These are phyloP conservation scores for Brachirus orientalis DNA, from an alignment of 2,113 vertebrate genomes.

Conservation along the genomic window DNA sequence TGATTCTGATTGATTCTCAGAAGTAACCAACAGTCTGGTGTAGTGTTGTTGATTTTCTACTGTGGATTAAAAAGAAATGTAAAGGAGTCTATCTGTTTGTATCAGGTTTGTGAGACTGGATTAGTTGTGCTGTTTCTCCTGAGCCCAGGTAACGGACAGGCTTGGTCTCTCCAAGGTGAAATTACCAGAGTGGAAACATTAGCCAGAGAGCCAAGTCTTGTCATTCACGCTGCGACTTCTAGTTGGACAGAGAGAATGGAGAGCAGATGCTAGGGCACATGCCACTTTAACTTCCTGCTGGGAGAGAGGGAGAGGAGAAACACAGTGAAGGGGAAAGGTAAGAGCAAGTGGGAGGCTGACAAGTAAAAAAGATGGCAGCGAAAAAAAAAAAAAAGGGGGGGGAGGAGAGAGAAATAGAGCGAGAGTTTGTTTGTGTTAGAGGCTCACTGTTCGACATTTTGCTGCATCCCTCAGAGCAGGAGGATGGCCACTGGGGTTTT, in stretches of 20 bases:
- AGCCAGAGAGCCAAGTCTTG: slow-evolving; percentile 51
- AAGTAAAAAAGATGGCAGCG: slow-evolving; percentile 41
- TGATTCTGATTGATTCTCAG: too few species aligned
- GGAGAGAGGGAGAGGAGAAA: slow-evolving; percentile 44
- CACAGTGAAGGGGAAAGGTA: slow-evolving; percentile 6
- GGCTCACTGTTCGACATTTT: background rate
- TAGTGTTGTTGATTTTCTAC: too few species aligned
- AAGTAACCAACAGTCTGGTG: too few species aligned
- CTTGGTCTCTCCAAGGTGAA: slow-evolving; percentile 40
- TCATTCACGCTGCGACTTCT: slow-evolving; percentile 59
- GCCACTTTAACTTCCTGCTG: slow-evolving; percentile 73
- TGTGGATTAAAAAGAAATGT: too few species aligned
- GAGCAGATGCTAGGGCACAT: slow-evolving; percentile 74
- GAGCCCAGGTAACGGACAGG: slow-evolving; percentile 26
- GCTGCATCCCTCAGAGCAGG: slow-evolving; percentile 19
- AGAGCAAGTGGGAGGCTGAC: slow-evolving; percentile 37
- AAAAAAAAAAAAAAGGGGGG: slow-evolving; percentile 14
- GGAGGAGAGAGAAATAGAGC: too few species aligned
- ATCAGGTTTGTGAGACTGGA: background rate
- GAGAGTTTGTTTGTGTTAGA: too few species aligned
- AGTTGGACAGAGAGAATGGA: slow-evolving; percentile 57
- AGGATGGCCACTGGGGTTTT: slow-evolving; percentile 41
- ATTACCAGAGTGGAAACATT: slow-evolving; percentile 48
- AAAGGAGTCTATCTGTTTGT: background rate
- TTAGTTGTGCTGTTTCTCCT: background rate